phyloP scores from a whole-genome alignment of 64 coral and sea anemone species.

The Pachyseris speciosa region DNA sequence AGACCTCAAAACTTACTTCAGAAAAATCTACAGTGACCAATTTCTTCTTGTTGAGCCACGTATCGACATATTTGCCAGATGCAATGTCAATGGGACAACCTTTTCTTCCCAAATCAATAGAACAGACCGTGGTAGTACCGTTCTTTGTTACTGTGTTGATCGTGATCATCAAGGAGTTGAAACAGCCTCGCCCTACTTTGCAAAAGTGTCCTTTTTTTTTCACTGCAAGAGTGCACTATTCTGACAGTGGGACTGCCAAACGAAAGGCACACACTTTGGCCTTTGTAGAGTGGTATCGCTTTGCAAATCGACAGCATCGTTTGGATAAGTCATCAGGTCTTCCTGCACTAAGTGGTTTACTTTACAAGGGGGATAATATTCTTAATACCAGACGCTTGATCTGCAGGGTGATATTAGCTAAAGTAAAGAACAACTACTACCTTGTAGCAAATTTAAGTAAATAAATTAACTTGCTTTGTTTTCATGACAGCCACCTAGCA shows the following conservation, averaged over 20 bases:
- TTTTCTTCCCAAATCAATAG: constrained; percentile 15
- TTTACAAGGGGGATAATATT: constrained; percentile 15
- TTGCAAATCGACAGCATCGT: not conserved
- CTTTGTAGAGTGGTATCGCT: not conserved
- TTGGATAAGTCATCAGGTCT: not conserved
- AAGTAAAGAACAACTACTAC: constrained; percentile 15
- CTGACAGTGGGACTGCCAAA: not conserved
- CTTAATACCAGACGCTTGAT: constrained; percentile 10
- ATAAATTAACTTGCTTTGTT: too few relatives aligned
- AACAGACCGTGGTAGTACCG: not conserved
- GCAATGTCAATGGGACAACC: not conserved
- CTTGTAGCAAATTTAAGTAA: constrained; percentile 4
- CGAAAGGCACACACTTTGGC: not conserved
- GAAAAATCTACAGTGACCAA: not conserved
- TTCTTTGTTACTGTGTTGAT: constrained; percentile 28
- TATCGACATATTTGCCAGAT: constrained; percentile 28
- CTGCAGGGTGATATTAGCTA: not conserved
- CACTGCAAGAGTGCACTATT: constrained; percentile 15
- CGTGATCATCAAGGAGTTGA: not conserved
- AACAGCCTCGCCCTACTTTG: not conserved
- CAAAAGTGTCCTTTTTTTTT: not conserved
- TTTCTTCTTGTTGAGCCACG: not conserved
- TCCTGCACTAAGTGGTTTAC: not conserved
- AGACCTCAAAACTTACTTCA: not conserved
- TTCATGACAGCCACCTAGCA: too few relatives aligned